Conservation (phyloP, 2,113 vertebrate species). For the Talpa occidentalis region DNA sequence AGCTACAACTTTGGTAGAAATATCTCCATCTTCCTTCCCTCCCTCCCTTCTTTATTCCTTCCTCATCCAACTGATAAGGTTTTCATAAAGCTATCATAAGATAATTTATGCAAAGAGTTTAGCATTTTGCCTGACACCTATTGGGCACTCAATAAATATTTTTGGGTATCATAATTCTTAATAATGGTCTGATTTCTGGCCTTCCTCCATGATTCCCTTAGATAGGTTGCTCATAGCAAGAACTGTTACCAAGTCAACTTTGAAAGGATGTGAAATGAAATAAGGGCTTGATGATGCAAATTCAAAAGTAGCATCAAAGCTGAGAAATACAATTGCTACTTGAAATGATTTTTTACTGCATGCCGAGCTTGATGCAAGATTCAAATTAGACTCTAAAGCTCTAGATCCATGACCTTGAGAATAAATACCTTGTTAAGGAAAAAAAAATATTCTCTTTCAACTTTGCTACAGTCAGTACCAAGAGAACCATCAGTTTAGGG, state of each 20-base stretch:
- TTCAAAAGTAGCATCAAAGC: neutral
- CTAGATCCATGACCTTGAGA: neutral
- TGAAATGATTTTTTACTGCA: neutral
- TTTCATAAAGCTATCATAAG: neutral
- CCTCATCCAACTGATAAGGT: neutral
- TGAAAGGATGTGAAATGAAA: neutral
- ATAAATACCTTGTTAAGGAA: conserved; percentile 13
- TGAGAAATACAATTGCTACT: neutral
- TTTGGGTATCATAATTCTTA: neutral
- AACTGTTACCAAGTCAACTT: neutral
- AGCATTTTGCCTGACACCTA: neutral
- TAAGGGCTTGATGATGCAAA: neutral
- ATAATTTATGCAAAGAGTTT: neutral
- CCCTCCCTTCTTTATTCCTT: neutral
- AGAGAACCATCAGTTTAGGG: neutral
- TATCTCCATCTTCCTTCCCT: no score
- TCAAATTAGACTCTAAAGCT: neutral
- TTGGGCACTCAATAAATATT: neutral
- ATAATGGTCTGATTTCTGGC: neutral
- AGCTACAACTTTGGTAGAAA: neutral
- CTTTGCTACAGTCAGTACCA: neutral
- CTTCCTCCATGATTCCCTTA: neutral
- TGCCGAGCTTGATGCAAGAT: neutral
- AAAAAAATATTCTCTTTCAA: neutral
- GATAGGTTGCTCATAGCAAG: neutral